Evolutionary conservation across 2,888 invertebrate species (phyloP), one percentile per base, ranked within the genome.

Genomic region (Apodemia zela): DNA sequence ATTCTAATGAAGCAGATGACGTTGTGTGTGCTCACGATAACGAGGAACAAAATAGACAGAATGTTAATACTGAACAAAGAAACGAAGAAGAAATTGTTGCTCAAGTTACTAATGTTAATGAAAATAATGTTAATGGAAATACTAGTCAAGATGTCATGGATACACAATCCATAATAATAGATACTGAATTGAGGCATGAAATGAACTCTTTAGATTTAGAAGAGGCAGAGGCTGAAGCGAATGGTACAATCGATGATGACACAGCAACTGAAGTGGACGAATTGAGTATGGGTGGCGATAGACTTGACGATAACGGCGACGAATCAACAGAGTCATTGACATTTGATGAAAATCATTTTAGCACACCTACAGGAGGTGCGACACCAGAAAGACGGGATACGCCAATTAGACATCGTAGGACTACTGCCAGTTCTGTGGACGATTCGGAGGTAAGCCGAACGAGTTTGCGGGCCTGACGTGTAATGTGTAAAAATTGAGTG

Each of bases 281-380:
- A 25, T 63, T 66, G 61, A 65, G 66, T 29, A 67, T 67, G 63
- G 66, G 67, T n/a, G 67, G 69, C 49, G 71, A 69, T 21, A 66
- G 65, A 62, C 65, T 68, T 3, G 68, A 69, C 1, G 66, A 70
- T 8, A 65, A 67, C 7, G 69, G 67, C 13, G 68, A 67, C 15
- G 81, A 77, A 45, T 75, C 75, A 10, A 77, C 78, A 18, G 81
- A 79, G 61, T 73, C 78, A n/a, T 68, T 89, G 72, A 89, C 87
- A 25, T 89, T 91, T 68, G 90, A 92, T 72, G 91, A 92, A 79
- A 92, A 91, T 73, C 91, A 92, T 76, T 92, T 92, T 75, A 92
- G 90, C 72, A 91, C 92, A 63, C 92, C 92, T 57, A 81, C 80
- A 15, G 87, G 80, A n/a, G 85, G 83, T 57, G 78, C 72, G 3